A percentile compares a stretch with the other conserved stretches of the same genome.
Conservation (phyloP, 1,140 invertebrate species). For the Riptortus pedestris region DNA sequence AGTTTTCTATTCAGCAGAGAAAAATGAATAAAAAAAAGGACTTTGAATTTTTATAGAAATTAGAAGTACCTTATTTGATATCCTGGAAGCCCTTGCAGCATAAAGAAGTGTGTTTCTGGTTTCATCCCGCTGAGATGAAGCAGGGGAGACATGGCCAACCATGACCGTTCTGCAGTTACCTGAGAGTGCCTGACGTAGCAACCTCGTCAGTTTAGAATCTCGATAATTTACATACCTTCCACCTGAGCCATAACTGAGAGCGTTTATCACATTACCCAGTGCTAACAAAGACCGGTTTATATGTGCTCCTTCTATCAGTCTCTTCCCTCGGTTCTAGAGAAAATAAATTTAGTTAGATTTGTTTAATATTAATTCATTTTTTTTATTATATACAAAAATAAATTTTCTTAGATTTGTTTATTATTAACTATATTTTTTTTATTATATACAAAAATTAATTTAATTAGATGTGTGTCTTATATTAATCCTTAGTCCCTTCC, state of each 20-base stretch:
- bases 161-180: conserved; percentile 88
- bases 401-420: too few species aligned
- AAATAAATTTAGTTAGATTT: background rate
- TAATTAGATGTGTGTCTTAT: too few species aligned
- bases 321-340: conserved; percentile 69
- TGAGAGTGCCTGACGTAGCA: conserved; percentile 75
- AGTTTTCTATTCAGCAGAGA: too few species aligned
- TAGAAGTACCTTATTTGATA: conserved; percentile 46
- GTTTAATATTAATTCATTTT: too few species aligned
- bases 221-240: conserved; percentile 46
- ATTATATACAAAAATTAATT: too few species aligned
- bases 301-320: conserved; percentile 86
- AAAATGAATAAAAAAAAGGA: too few species aligned
- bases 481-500: too few species aligned
- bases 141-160: conserved; percentile 90
- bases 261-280: conserved; percentile 91
- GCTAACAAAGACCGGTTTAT: conserved; percentile 87
- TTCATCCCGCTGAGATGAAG: conserved; percentile 68
- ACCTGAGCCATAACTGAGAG: conserved; percentile 50
- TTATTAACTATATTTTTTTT: too few species aligned
- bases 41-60: too few species aligned
- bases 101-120: conserved; percentile 87
- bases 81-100: conserved; percentile 83
- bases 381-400: too few species aligned
- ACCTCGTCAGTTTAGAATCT: conserved; percentile 82